These are phyloP conservation scores for Furcifer pardalis DNA, from an alignment of 2,797 vertebrate genomes.

Conservation along the genomic window DNA sequence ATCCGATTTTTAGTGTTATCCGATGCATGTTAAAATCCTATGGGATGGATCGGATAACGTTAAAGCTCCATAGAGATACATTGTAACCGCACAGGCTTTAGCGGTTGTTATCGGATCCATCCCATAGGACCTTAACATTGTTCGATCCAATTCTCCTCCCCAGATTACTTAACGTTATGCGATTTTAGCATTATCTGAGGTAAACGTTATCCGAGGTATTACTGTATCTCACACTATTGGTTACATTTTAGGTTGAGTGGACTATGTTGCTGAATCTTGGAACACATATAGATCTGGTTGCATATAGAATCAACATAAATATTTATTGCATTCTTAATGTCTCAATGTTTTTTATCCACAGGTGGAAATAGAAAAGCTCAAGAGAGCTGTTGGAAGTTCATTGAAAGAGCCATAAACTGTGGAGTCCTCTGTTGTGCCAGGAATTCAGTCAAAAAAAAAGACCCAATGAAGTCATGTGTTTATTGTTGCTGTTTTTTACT, in stretches of 20 bases:
- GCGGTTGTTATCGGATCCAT: too few species aligned
- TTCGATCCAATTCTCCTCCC: too few species aligned
- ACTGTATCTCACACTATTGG: background rate
- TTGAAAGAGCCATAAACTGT: slow-evolving; percentile 74
- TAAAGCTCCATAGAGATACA: too few species aligned
- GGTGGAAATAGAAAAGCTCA: slow-evolving; percentile 93
- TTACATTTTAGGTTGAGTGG: background rate
- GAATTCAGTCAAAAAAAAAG: slow-evolving; percentile 55
- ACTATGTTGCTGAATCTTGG: background rate
- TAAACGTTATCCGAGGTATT: too few species aligned
- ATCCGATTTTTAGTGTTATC: too few species aligned
- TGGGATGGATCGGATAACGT: too few species aligned
- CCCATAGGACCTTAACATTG: too few species aligned
- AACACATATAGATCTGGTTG: background rate
- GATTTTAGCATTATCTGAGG: too few species aligned
- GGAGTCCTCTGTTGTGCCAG: slow-evolving; percentile 44
- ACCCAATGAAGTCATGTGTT: slow-evolving; percentile 58
- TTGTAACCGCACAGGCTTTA: too few species aligned
- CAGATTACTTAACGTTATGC: too few species aligned
- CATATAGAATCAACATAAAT: background rate
- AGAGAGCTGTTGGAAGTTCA: slow-evolving; percentile 84
- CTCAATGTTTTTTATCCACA: slow-evolving; percentile 63
- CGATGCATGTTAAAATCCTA: too few species aligned
- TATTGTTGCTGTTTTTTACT: slow-evolving; percentile 42
- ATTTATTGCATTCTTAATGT: slow-evolving; percentile 2